Conservation (phyloP, 2,888 invertebrate genomes). For the Craniophora ligustri region DNA sequence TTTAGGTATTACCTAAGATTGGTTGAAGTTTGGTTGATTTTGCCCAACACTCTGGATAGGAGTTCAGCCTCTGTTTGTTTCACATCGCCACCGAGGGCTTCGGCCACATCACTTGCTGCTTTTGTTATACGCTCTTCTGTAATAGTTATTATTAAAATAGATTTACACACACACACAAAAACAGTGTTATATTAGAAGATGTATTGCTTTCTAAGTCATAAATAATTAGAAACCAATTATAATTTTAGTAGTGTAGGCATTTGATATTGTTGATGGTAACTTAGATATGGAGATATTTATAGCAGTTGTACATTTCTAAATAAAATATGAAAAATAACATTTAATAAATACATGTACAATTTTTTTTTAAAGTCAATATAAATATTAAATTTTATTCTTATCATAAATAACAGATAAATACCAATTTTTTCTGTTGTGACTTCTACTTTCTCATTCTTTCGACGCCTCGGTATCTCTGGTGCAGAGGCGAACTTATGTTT, state of each 20-base stretch:
- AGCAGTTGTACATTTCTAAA: no score
- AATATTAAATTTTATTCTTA: not conserved
- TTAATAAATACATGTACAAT: not conserved
- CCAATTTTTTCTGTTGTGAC: slow-evolving; percentile 75
- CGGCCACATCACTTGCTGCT: slow-evolving; percentile 93
- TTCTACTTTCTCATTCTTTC: slow-evolving; percentile 70
- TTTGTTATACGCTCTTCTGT: slow-evolving; percentile 83
- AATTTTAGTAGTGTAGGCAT: no score
- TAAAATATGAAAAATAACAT: not conserved
- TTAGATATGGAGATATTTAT: no score
- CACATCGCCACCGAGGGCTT: slow-evolving; percentile 90
- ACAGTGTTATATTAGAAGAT: no score
- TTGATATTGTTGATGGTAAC: no score
- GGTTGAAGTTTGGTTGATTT: slow-evolving; percentile 81
- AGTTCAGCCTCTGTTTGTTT: slow-evolving; percentile 93
- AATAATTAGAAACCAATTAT: no score
- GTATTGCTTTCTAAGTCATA: no score
- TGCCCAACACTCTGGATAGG: slow-evolving; percentile 90
- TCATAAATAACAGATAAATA: not conserved
- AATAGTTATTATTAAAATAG: slow-evolving; percentile 38
- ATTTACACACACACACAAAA: no score
- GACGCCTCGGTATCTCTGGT: slow-evolving; percentile 65
- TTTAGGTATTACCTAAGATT: slow-evolving; percentile 70
- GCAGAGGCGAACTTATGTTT: slow-evolving; percentile 75
- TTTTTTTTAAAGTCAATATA: not conserved